Conservation (phyloP, 1,140 invertebrate species). For the Drosophila lacertosa region DNA sequence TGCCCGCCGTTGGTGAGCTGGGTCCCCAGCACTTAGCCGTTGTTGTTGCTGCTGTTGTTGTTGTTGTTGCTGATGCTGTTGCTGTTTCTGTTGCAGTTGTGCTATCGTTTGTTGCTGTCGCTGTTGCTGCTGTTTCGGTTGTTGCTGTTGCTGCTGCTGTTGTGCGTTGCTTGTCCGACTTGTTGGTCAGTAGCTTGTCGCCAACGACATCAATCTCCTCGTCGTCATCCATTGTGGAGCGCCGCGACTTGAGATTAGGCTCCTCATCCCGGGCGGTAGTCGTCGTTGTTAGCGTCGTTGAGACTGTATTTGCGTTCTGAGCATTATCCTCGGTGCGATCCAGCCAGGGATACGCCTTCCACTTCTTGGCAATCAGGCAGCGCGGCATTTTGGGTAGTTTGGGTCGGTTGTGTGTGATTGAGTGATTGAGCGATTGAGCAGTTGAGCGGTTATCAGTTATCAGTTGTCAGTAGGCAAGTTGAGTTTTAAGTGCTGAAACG, state of each 20-base stretch:
- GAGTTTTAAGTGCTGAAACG: constrained; percentile 74
- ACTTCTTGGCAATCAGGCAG: constrained; percentile 95
- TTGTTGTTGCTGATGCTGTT: constrained; percentile 62
- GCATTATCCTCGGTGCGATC: constrained; percentile 86
- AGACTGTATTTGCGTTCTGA: background rate
- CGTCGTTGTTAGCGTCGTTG: constrained; percentile 57
- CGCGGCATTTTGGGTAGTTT: constrained; percentile 87
- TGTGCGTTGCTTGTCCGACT: constrained; percentile 84
- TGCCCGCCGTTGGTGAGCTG: constrained; percentile 89
- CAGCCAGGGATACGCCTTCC: constrained; percentile 93
- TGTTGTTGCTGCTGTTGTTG: constrained; percentile 64
- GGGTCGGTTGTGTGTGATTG: constrained; percentile 7
- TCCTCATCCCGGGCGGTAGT: constrained; percentile 53
- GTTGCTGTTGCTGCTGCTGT: constrained; percentile 66
- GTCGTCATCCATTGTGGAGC: constrained; percentile 87
- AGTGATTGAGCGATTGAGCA: constrained; percentile 22
- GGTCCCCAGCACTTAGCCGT: constrained; percentile 88
- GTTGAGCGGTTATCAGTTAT: constrained; percentile 36
- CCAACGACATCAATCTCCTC: constrained; percentile 93
- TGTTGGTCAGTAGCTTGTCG: constrained; percentile 83
- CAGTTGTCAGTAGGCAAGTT: constrained; percentile 43
- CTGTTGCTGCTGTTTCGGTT: constrained; percentile 41
- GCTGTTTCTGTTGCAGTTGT: constrained; percentile 59
- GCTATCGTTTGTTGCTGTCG: constrained; percentile 70
- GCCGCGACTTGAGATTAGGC: constrained; percentile 69